These are phyloP conservation scores for Phymorhynchus buccinoides DNA, from an alignment of 1,140 invertebrate species.

Conservation along the genomic window DNA sequence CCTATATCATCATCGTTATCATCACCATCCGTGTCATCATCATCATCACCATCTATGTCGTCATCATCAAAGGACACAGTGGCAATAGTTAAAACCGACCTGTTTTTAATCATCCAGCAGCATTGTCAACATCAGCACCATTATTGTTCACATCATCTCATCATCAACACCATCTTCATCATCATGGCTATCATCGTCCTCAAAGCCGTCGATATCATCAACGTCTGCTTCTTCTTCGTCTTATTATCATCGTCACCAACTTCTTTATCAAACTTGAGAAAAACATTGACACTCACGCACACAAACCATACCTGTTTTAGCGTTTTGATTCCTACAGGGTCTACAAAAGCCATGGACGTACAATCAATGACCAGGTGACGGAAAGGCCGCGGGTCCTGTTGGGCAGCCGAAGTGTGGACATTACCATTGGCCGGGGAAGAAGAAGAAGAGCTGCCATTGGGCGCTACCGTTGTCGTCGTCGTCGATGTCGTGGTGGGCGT, in stretches of 20 bases:
- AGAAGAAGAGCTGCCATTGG: neutral
- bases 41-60: too few relatives aligned
- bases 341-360: conserved; percentile 62
- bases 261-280: neutral
- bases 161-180: neutral
- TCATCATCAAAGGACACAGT: too few relatives aligned
- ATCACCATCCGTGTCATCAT: too few relatives aligned
- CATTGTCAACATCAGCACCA: too few relatives aligned
- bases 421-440: conserved; percentile 2
- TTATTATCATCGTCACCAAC: neutral
- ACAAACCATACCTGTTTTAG: conserved; percentile 53
- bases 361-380: conserved; percentile 67
- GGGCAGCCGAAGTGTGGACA: neutral
- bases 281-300: neutral
- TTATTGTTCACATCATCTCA: too few relatives aligned
- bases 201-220: neutral
- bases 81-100: too few relatives aligned
- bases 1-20: neutral
- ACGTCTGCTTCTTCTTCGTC: neutral
- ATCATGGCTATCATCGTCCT: neutral
- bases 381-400: conserved; percentile 49
- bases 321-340: conserved; percentile 65
- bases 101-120: too few relatives aligned
- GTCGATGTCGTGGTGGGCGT: neutral
- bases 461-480: conserved; percentile 23